phyloP scores from a whole-genome alignment of 2,888 invertebrate species.

The Acrobasis suavella region DNA sequence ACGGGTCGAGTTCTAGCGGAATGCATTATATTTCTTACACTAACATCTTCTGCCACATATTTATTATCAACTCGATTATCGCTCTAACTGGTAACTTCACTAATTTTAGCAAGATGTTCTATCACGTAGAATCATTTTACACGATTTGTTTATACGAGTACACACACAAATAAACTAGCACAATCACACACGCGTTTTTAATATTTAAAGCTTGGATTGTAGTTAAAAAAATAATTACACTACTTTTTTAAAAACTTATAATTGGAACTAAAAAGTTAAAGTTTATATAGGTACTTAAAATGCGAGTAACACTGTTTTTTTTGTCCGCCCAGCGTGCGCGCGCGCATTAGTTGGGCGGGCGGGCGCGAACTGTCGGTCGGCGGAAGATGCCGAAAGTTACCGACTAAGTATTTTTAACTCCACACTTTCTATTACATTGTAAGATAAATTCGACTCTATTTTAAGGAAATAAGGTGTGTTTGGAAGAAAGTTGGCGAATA shows the following conservation, averaged over 20 bases:
- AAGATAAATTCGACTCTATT: conserved; percentile 37
- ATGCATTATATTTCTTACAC: conserved; percentile 54
- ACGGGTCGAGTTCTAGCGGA: conserved; percentile 57
- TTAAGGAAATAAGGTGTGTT: conserved; percentile 34
- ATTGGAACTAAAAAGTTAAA: neutral
- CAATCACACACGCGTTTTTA: neutral
- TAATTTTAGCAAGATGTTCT: neutral
- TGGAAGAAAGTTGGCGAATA: conserved; percentile 34
- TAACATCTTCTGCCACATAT: conserved; percentile 1
- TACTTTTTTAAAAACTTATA: neutral
- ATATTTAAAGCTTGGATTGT: conserved; percentile 11
- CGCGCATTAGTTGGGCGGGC: conserved; percentile 71
- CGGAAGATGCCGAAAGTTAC: conserved; percentile 63
- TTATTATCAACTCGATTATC: neutral
- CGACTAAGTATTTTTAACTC: conserved; percentile 75
- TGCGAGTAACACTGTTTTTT: conserved; percentile 21
- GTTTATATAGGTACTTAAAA: neutral
- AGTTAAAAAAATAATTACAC: neutral
- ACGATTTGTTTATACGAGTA: conserved; percentile 7
- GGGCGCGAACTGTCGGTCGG: conserved; percentile 58
- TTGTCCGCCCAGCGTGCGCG: conserved; percentile 59
- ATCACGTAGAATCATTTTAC: neutral
- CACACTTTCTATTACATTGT: conserved; percentile 45
- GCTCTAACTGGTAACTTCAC: neutral
- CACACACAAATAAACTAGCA: neutral